phyloP scores from a whole-genome alignment of 2,113 vertebrate species.

The Odocoileus hemionus region DNA sequence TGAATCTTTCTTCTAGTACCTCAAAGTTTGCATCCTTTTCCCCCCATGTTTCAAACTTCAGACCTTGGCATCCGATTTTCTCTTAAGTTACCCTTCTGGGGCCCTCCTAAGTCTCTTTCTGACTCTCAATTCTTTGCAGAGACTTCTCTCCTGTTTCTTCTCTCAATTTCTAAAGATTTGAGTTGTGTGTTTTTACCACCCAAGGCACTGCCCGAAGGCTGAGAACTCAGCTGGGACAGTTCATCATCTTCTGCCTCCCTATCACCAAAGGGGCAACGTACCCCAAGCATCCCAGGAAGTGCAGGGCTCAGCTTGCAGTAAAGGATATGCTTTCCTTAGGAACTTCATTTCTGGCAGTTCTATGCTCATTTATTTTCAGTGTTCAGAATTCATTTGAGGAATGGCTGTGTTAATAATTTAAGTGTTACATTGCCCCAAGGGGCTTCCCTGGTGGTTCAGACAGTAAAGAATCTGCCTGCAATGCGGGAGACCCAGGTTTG shows the following conservation, averaged over 20 bases:
- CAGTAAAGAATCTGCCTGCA: background rate
- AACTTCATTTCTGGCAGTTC: background rate
- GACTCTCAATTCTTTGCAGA: background rate
- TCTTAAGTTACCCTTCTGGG: background rate
- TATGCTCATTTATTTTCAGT: background rate
- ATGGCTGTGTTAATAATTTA: background rate
- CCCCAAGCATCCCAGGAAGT: background rate
- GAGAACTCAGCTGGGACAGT: background rate
- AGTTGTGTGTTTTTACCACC: background rate
- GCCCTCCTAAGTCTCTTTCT: slow-evolving; percentile 32
- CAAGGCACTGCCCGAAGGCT: background rate
- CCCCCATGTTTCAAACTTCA: background rate
- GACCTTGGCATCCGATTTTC: background rate
- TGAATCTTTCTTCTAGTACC: background rate
- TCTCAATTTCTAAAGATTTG: slow-evolving; percentile 21
- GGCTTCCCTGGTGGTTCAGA: background rate
- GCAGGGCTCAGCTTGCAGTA: background rate
- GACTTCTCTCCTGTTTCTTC: background rate
- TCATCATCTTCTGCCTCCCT: background rate
- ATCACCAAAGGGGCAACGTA: background rate
- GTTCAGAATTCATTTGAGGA: background rate
- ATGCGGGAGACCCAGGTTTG: background rate
- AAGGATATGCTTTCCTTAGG: background rate
- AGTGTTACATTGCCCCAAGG: background rate
- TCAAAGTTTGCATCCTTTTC: background rate